Conservation (phyloP, 2,888 invertebrate genomes). For the Orthosia gothica region DNA sequence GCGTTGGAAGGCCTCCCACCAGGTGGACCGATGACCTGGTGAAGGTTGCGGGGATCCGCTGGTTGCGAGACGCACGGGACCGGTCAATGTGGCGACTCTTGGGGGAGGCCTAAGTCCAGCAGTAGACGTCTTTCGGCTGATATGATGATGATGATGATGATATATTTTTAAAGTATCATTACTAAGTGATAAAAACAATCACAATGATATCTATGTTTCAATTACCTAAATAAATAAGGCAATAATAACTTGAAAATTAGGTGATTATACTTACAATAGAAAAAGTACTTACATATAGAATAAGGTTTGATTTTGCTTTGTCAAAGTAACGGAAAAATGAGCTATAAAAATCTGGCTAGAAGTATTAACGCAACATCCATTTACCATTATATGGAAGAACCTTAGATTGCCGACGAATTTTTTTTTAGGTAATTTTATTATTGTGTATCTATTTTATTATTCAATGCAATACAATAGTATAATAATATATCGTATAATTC, state of each 20-base stretch:
- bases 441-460: background rate
- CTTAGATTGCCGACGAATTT: background rate
- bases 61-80: too few relatives aligned
- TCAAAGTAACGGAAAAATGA: slow-evolving; percentile 18
- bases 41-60: too few relatives aligned
- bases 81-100: too few relatives aligned
- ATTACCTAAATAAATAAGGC: background rate
- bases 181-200: too few relatives aligned
- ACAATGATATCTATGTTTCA: background rate
- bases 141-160: too few relatives aligned
- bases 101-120: too few relatives aligned
- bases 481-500: too few relatives aligned
- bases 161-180: background rate
- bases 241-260: background rate
- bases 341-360: slow-evolving; percentile 42
- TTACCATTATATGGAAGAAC: background rate
- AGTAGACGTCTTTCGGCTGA: too few relatives aligned
- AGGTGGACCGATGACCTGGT: too few relatives aligned
- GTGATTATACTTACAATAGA: background rate
- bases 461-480: too few relatives aligned
- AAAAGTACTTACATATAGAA: background rate
- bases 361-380: slow-evolving; percentile 4
- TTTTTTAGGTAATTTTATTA: background rate
- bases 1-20: too few relatives aligned
- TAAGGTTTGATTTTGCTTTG: slow-evolving; percentile 36